Conservation (phyloP, 2,797 vertebrate species). For the Silurus aristotelis region DNA sequence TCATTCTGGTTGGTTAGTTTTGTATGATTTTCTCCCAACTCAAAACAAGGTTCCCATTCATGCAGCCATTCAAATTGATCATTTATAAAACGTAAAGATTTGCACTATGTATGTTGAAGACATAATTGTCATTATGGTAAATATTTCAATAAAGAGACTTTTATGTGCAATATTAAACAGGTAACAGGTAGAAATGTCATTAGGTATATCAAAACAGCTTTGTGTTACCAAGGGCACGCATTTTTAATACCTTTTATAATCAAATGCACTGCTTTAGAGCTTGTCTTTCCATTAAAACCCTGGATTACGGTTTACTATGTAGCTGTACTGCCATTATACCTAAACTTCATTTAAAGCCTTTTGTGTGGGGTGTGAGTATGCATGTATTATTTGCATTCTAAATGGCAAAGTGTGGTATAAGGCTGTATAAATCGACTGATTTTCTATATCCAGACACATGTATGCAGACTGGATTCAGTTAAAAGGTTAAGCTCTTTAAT, state of each 20-base stretch:
- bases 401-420: conserved; percentile 14
- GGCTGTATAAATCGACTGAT: neutral
- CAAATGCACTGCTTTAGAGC: neutral
- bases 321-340: neutral
- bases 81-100: neutral
- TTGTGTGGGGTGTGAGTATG: neutral
- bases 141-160: neutral
- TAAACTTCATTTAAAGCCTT: neutral
- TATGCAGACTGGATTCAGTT: conserved; percentile 15
- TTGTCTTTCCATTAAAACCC: neutral
- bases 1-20: neutral
- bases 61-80: neutral
- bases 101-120: neutral
- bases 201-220: neutral
- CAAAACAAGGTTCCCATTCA: neutral
- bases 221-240: neutral
- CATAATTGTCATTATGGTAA: neutral
- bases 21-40: too few species aligned
- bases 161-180: neutral
- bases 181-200: neutral
- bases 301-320: neutral
- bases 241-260: neutral
- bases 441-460: conserved; percentile 14
- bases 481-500: conserved; percentile 44
- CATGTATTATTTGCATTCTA: neutral